Evolutionary conservation across 2,113 vertebrate species (phyloP).

Genomic region (Grammomys dolichurus): DNA sequence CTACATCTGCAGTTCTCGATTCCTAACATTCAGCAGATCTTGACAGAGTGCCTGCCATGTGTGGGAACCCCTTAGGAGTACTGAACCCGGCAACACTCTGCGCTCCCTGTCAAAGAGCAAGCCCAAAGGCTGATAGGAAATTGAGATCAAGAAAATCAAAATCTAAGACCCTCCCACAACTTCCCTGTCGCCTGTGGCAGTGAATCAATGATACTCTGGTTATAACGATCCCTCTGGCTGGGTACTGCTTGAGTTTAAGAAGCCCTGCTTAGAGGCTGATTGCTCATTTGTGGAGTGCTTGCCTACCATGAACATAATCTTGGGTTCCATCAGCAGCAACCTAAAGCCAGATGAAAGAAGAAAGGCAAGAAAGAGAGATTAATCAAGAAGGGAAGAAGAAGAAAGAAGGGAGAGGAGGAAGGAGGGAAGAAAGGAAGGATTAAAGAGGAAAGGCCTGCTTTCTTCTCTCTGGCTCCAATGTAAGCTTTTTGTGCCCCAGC

Average conservation of each 20-base stretch:
- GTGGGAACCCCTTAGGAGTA: no score
- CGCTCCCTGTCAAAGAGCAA: neutral
- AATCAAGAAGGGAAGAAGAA: neutral
- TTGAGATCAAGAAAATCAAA: neutral
- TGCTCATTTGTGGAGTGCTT: neutral
- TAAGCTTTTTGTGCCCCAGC: neutral
- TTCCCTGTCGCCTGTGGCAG: neutral
- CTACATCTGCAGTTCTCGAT: neutral
- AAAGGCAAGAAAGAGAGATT: neutral
- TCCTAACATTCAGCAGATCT: neutral
- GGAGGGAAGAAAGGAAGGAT: neutral
- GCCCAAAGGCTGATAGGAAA: neutral
- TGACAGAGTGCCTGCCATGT: neutral
- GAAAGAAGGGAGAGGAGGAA: neutral
- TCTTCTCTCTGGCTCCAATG: neutral
- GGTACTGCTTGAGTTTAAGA: no score
- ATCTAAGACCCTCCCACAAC: neutral
- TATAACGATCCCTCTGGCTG: neutral
- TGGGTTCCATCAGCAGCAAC: neutral
- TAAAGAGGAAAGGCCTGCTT: neutral
- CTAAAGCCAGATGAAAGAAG: neutral
- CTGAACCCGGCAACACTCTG: no score
- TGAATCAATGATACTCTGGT: neutral
- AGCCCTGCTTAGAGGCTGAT: no score
- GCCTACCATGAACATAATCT: neutral